These are phyloP conservation scores for Leucania comma DNA, from an alignment of 2,888 invertebrate genomes.

Conservation along the genomic window DNA sequence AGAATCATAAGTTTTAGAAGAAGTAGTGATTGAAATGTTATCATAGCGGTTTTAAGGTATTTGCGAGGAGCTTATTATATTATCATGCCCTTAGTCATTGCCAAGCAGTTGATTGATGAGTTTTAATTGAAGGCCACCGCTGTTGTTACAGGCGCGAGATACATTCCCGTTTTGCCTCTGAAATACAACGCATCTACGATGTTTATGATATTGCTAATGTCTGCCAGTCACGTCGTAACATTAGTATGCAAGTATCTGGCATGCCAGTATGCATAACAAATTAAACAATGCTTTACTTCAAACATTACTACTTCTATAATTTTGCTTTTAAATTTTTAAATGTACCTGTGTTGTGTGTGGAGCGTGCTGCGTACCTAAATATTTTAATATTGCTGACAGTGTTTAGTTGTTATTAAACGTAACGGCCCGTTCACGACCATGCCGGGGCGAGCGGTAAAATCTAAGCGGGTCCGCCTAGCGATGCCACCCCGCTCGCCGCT, in stretches of 20 bases:
- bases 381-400: not conserved
- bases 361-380: not conserved
- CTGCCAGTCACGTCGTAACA: not conserved
- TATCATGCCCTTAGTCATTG: not conserved
- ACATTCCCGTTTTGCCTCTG: not conserved
- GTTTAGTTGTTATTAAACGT: not conserved
- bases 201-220: not conserved
- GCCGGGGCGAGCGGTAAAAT: too few relatives aligned
- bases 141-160: not conserved
- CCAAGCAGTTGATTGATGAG: not conserved
- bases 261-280: not conserved
- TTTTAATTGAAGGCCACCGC: not conserved
- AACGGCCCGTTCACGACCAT: too few relatives aligned
- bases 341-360: not conserved
- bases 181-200: not conserved
- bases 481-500: too few relatives aligned
- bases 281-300: not conserved
- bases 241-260: too few relatives aligned
- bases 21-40: slow-evolving; percentile 10
- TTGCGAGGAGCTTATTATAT: not conserved
- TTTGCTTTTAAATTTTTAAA: not conserved
- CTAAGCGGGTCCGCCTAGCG: too few relatives aligned
- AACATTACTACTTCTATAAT: not conserved
- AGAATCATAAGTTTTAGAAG: slow-evolving; percentile 7
- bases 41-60: not conserved